Percentiles rank a stretch among this genome's conserved stretches.
Conservation (phyloP, 1,140 invertebrate genomes). For the Heliconius hermathena region DNA sequence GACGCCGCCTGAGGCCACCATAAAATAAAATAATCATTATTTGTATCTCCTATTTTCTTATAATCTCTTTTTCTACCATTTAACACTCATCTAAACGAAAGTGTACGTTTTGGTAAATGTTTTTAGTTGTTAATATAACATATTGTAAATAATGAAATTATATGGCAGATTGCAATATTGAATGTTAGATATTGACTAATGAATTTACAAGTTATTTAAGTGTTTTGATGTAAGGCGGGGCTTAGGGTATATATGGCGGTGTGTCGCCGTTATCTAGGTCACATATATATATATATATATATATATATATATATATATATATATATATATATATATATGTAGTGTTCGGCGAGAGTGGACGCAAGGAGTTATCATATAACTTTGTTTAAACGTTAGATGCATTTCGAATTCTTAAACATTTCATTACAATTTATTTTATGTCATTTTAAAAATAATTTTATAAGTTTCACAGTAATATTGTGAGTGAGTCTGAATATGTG, state of each 20-base stretch:
- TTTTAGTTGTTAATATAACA: constrained; percentile 18
- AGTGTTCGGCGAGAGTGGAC: background rate
- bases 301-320: too few species aligned
- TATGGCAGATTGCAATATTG: constrained; percentile 32
- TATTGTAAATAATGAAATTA: constrained; percentile 40
- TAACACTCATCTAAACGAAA: background rate
- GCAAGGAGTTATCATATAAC: constrained; percentile 16
- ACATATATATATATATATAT: too few species aligned
- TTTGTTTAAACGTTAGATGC: background rate
- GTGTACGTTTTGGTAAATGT: constrained; percentile 19
- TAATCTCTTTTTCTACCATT: constrained; percentile 16
- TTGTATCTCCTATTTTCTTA: constrained; percentile 10
- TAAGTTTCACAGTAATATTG: background rate
- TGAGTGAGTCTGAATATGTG: background rate
- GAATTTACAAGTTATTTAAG: constrained; percentile 30
- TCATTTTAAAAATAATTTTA: background rate
- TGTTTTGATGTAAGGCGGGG: constrained; percentile 15
- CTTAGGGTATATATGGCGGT: constrained; percentile 1
- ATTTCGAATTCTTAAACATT: background rate
- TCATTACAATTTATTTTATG: background rate
- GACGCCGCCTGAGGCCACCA: constrained; percentile 42
- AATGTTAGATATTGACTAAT: constrained; percentile 38
- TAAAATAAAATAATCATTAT: background rate
- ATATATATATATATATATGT: too few species aligned
- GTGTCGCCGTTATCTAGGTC: background rate